These are phyloP conservation scores for Lycia hirtaria DNA, from an alignment of 2,888 invertebrate species.

Conservation along the genomic window DNA sequence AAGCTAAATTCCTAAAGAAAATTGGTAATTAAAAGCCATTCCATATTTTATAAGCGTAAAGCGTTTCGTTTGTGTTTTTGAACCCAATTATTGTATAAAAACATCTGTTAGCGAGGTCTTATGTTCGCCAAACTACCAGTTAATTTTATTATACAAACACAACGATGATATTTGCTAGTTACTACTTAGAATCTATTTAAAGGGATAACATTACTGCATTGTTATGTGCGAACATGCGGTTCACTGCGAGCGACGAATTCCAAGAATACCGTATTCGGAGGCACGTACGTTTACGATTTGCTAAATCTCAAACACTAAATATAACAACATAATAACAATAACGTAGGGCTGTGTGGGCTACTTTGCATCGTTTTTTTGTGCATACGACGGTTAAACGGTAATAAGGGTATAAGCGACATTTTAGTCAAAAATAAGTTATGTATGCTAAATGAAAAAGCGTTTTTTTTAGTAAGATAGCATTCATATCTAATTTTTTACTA, in stretches of 20 bases:
- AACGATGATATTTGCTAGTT: not conserved
- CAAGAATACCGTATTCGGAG: constrained; percentile 78
- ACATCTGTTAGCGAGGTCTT: no score
- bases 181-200: constrained; percentile 12
- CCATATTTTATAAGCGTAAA: no score
- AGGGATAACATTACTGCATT: constrained; percentile 42
- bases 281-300: constrained; percentile 79
- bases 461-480: no score
- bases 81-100: no score
- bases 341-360: constrained; percentile 43
- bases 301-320: constrained; percentile 71
- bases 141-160: not conserved
- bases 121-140: no score
- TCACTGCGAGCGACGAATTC: constrained; percentile 67
- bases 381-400: not conserved
- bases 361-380: no score
- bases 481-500: no score
- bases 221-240: constrained; percentile 56
- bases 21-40: no score
- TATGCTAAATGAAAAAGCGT: no score
- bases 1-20: no score
- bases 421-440: no score
- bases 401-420: not conserved
- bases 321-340: constrained; percentile 69
- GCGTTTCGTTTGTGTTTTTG: no score